Percentiles rank a stretch among this genome's conserved stretches.
Conservation (phyloP, 2,113 vertebrate species). For the Cyanoliseus patagonus region DNA sequence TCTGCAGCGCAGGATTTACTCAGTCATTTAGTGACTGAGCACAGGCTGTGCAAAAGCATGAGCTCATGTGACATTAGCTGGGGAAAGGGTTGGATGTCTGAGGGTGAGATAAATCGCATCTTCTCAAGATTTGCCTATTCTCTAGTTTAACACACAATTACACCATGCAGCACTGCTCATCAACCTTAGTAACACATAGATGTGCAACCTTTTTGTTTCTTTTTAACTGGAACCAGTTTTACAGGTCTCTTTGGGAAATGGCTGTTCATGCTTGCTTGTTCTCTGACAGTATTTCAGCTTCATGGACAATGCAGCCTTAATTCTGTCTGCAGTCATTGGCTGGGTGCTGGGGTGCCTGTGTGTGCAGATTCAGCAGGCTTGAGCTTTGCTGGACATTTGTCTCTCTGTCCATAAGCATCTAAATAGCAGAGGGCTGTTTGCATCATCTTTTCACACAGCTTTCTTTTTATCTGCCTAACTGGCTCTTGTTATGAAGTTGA, state of each 20-base stretch:
- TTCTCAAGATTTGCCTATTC: neutral
- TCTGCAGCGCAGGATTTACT: neutral
- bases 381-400: neutral
- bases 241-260: neutral
- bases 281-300: neutral
- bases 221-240: neutral
- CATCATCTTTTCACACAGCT: neutral
- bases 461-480: neutral
- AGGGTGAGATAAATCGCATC: neutral
- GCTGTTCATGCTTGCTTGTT: neutral
- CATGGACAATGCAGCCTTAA: neutral
- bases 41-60: neutral
- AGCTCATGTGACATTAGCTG: neutral
- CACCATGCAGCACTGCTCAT: neutral
- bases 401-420: neutral
- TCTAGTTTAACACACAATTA: neutral
- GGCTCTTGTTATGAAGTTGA: neutral
- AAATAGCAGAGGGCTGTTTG: neutral
- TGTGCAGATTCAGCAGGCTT: accelerated
- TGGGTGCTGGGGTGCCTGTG: accelerated
- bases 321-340: accelerated
- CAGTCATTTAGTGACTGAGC: neutral
- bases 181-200: neutral
- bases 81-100: neutral
- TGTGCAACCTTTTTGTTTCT: neutral